phyloP scores from a whole-genome alignment of 2,797 vertebrate species.

The Remorina albescens region DNA sequence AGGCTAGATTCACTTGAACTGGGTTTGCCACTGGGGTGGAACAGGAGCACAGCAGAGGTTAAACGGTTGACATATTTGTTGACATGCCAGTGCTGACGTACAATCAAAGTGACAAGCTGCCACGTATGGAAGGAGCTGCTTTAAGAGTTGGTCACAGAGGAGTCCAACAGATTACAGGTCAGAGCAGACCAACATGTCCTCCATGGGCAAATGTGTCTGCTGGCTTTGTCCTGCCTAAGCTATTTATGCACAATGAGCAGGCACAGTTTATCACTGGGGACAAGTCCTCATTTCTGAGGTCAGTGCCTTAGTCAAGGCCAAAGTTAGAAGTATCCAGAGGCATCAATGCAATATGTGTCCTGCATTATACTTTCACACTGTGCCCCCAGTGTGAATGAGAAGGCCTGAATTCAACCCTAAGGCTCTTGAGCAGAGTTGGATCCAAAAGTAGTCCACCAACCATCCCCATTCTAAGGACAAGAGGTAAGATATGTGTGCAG shows the following conservation, averaged over 20 bases:
- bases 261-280: neutral
- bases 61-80: constrained; percentile 37
- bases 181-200: neutral
- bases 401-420: neutral
- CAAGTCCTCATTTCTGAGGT: neutral
- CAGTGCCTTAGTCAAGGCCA: constrained; percentile 9
- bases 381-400: neutral
- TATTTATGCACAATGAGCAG: neutral
- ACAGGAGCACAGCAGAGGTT: constrained; percentile 41
- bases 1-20: constrained; percentile 52
- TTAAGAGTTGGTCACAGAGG: neutral
- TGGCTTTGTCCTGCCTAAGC: neutral
- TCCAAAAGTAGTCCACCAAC: too few relatives aligned
- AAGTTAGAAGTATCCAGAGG: neutral
- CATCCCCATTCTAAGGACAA: too few relatives aligned
- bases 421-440: too few relatives aligned
- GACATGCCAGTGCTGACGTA: constrained; percentile 29
- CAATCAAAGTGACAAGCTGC: constrained; percentile 1
- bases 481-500: too few relatives aligned
- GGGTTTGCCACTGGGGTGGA: constrained; percentile 65
- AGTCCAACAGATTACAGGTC: neutral
- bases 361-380: neutral
- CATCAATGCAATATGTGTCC: neutral
- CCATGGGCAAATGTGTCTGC: neutral
- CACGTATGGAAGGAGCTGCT: constrained; percentile 16